Percentiles rank a stretch among this genome's conserved stretches.
Evolutionary conservation across 2,888 invertebrate species (phyloP).

Genomic region (Sinhomidia bicolor): DNA sequence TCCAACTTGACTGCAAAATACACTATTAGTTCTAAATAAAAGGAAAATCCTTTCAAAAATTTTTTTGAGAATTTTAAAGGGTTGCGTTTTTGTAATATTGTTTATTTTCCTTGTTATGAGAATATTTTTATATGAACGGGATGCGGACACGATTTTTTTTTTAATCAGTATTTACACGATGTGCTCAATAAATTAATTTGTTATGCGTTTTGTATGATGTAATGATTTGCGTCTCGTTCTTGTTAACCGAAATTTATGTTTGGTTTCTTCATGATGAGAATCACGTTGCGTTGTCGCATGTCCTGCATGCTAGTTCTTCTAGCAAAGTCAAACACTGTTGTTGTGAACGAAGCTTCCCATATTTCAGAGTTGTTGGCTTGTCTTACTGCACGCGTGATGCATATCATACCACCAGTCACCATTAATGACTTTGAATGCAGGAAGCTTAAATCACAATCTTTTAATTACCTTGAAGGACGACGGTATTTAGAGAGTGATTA

Average conservation of each 20-base stretch:
- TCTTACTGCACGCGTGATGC: background rate
- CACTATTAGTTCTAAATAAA: background rate
- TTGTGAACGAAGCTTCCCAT: background rate
- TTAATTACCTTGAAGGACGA: constrained; percentile 43
- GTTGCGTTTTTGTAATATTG: background rate
- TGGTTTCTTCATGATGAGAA: background rate
- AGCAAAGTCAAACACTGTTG: background rate
- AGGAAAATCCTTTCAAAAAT: background rate
- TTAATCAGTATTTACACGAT: constrained; percentile 41
- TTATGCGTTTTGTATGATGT: constrained; percentile 55
- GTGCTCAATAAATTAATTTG: constrained; percentile 60
- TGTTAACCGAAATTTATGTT: constrained; percentile 68
- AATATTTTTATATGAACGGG: too few species aligned
- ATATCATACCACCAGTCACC: background rate
- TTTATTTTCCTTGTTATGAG: too few species aligned
- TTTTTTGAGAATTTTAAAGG: background rate
- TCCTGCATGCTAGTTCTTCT: background rate
- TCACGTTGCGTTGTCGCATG: background rate
- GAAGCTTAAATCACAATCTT: background rate
- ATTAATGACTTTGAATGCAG: background rate
- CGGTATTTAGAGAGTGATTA: background rate
- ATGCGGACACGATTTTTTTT: too few species aligned
- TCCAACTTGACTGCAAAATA: background rate
- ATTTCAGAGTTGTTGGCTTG: too few species aligned
- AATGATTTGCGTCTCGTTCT: constrained; percentile 49